Base-by-base conservation (phyloP, 2,797 vertebrate genomes). In the Microchirus variegatus region DNA sequence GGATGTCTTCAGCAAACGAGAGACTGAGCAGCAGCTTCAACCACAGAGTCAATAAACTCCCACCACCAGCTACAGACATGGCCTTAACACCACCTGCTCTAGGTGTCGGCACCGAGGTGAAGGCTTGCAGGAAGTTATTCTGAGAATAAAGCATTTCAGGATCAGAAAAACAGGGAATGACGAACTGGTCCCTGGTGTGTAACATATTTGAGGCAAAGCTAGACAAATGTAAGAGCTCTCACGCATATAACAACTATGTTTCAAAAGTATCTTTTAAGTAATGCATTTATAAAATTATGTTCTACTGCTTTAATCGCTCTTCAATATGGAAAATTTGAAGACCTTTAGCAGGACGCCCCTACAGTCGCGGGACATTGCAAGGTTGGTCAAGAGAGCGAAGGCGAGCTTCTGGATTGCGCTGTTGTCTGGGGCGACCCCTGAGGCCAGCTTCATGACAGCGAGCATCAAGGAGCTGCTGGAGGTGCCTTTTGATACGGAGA, bases 121-220 rank as follows among this genome's bases (percentile, higher is more conserved):
- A 97, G 66, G 92, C 92, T 82, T 99, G 96, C 59, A 99, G 87
- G 80, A 99, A 99, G 84, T 99, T 98, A 82, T 93, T 96, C 98
- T 99, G 87, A 67, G 48, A 65, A 87, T 53, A 2, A 44, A 8
- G 5, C 47, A 35, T 54, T 54, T 54, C 37, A 46, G n/a, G 18
- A 9, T 63, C 11, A 38, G 16, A 38, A 26, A 5, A 63, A 52
- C 8, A 50, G 9, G 58, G 63, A 19, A 42, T 61, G 45, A 41
- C 22, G n/a, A 12, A 43, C 10, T 52, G 31, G 31, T 31, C 7
- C 31, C 31, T 31, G 31, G 31, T 31, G 6, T 31, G 31, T 31
- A 31, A 8, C 31, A 31, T 31, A 31, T 31, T 8, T 22, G 22
- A 22, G 22, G 22, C 22, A 22, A 31, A 31, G 31, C 31, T 22